Evolutionary conservation across 2,888 invertebrate species (phyloP).

Genomic region (Ichneumoninae sp.): DNA sequence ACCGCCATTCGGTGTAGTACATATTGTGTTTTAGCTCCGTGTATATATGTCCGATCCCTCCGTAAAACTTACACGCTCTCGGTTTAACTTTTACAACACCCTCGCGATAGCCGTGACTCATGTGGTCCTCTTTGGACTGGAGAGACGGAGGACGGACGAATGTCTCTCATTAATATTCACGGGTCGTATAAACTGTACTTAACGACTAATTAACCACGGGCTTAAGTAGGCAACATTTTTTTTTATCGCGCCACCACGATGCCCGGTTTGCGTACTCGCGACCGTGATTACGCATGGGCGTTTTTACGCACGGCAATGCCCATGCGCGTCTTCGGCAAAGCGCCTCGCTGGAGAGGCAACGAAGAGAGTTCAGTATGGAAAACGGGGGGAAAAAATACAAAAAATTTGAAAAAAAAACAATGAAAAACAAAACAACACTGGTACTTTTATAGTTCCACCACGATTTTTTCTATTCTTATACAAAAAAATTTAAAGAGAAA

Average conservation of each 20-base stretch:
- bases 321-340: conserved; percentile 50
- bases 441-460: conserved; percentile 70
- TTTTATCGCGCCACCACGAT: conserved; percentile 48
- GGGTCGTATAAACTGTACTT: conserved; percentile 60
- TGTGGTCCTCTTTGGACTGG: neutral
- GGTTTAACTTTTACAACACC: conserved; percentile 25
- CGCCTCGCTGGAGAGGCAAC: conserved; percentile 24
- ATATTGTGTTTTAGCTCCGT: neutral
- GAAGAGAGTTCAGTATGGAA: conserved; percentile 12
- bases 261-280: conserved; percentile 21
- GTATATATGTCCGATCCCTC: neutral
- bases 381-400: neutral
- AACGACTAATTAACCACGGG: conserved; percentile 63
- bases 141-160: conserved; percentile 34
- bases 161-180: conserved; percentile 54
- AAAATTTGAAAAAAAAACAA: conserved; percentile 11
- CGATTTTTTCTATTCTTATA: conserved; percentile 49
- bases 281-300: conserved; percentile 49
- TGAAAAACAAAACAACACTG: conserved; percentile 56
- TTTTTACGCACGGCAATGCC: conserved; percentile 53
- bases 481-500: too few species aligned
- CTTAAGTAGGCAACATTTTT: conserved; percentile 55
- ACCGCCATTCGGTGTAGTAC: neutral
- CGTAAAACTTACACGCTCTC: conserved; percentile 21
- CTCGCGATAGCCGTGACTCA: conserved; percentile 16